Percentiles rank a stretch among this genome's conserved stretches.
phyloP scores from a whole-genome alignment of 2,113 vertebrate genomes.

The Turdus rufiventris region DNA sequence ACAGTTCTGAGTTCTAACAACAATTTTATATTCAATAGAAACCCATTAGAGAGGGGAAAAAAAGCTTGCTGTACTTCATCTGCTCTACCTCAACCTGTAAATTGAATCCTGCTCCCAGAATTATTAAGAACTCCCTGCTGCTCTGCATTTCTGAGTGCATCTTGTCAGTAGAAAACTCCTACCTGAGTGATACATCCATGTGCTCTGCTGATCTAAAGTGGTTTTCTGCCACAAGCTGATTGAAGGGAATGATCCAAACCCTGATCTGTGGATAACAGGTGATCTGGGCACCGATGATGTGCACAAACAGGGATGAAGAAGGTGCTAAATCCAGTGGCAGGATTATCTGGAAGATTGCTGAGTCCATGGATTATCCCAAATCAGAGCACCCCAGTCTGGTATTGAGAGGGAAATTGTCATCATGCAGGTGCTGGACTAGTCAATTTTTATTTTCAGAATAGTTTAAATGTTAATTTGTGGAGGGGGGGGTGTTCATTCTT shows the following conservation, averaged over 20 bases:
- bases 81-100: not conserved
- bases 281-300: not conserved
- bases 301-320: not conserved
- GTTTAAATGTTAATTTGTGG: not conserved
- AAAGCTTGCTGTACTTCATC: not conserved
- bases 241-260: not conserved
- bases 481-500: not conserved
- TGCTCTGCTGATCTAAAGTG: not conserved
- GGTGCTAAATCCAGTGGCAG: not conserved
- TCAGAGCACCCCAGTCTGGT: not conserved
- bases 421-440: not conserved
- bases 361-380: not conserved
- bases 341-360: not conserved
- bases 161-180: not conserved
- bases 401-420: not conserved
- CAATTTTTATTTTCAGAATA: not conserved
- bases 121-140: not conserved
- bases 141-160: not conserved
- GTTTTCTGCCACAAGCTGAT: not conserved
- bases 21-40: not conserved
- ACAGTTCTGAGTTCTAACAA: not conserved
- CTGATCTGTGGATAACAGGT: not conserved
- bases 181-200: not conserved
- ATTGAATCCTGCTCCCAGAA: not conserved
- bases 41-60: rapidly evolving